A percentile compares a stretch with the other conserved stretches of the same genome.
These are phyloP conservation scores for Sebastes wilsoni DNA, from an alignment of 2,797 vertebrate species.

Conservation along the genomic window DNA sequence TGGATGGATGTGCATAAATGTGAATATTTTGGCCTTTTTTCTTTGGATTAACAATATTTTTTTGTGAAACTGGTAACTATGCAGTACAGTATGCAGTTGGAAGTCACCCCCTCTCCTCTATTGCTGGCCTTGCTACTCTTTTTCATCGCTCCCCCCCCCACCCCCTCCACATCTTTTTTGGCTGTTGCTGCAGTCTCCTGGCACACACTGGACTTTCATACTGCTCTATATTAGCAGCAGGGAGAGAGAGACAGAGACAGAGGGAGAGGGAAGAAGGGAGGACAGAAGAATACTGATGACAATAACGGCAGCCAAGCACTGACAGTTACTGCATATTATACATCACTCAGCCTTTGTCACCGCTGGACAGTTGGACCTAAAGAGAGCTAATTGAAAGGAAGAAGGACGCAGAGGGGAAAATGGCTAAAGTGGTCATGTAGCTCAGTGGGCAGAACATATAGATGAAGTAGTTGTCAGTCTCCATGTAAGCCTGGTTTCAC, in stretches of 20 bases:
- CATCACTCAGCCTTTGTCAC: constrained; percentile 43
- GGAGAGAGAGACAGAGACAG: constrained; percentile 8
- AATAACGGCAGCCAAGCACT: constrained; percentile 20
- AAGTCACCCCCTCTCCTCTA: neutral
- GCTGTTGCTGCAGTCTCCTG: constrained; percentile 66
- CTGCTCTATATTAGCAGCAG: constrained; percentile 45
- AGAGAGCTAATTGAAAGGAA: constrained; percentile 27
- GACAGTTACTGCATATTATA: constrained; percentile 20
- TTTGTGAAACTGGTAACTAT: neutral
- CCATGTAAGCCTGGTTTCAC: constrained; percentile 5
- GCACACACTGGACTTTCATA: constrained; percentile 54
- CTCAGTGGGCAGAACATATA: neutral
- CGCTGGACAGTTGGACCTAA: constrained; percentile 3
- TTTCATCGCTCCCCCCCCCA: neutral
- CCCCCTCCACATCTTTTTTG: constrained; percentile 26
- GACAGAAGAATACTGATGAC: constrained; percentile 58
- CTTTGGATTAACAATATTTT: neutral
- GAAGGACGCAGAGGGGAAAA: neutral
- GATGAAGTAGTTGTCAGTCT: constrained; percentile 11
- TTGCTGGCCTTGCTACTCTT: neutral
- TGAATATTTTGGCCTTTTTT: neutral
- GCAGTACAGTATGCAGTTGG: neutral
- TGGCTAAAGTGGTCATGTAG: neutral
- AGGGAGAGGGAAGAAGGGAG: constrained; percentile 20
- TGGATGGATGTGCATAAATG: neutral